Conservation (phyloP, 2,888 invertebrate genomes). For the Habroteleia sp. region DNA sequence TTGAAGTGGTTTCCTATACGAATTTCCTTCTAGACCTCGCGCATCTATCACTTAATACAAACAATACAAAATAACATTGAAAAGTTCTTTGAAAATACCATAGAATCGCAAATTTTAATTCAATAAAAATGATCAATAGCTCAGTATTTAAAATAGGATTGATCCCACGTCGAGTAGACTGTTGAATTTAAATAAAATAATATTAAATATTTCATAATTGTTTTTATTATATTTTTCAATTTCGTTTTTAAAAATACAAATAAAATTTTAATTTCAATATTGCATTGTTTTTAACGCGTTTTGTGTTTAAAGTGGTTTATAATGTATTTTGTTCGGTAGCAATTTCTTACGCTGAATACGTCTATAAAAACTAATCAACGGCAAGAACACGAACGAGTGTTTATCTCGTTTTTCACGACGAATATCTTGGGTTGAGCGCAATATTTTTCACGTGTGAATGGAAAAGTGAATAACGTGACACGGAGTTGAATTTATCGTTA, state of each 20-base stretch:
- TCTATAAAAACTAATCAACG: constrained; percentile 39
- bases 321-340: constrained; percentile 17
- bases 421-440: constrained; percentile 11
- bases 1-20: constrained; percentile 16
- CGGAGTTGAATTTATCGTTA: constrained; percentile 6
- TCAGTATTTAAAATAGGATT: no score
- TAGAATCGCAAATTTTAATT: no score
- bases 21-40: no score
- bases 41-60: no score
- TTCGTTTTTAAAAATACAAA: background rate
- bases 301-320: constrained; percentile 21
- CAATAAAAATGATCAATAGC: no score
- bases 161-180: no score
- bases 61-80: no score
- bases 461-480: constrained; percentile 24
- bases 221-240: no score
- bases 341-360: constrained; percentile 22
- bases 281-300: constrained; percentile 18
- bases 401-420: constrained; percentile 20
- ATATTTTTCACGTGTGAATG: constrained; percentile 26
- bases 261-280: no score
- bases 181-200: no score
- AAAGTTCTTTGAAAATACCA: no score
- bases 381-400: constrained; percentile 11
- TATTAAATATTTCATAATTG: no score